A percentile compares a stretch with the other conserved stretches of the same genome.
These are phyloP conservation scores for Nemoura dubitans DNA, from an alignment of 2,888 invertebrate genomes.

Conservation along the genomic window DNA sequence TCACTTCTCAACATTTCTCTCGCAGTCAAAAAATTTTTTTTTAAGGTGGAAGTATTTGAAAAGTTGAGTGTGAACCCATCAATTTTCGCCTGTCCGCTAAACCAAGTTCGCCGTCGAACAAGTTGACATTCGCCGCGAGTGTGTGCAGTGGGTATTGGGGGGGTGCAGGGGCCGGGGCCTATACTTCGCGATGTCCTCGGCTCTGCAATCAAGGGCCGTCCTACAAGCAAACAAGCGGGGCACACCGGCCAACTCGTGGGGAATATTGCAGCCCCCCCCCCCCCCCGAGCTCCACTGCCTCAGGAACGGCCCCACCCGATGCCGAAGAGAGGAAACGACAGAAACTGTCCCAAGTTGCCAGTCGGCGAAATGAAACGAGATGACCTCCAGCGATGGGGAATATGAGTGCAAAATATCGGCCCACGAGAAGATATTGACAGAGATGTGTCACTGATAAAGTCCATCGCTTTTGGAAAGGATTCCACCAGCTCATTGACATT, in stretches of 20 bases:
- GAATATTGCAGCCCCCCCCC: neutral
- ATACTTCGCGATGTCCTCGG: neutral
- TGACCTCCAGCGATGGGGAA: neutral
- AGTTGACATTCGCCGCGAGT: neutral
- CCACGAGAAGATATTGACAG: neutral
- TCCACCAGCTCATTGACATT: neutral
- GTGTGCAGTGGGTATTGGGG: neutral
- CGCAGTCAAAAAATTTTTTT: too few relatives aligned
- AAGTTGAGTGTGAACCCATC: neutral
- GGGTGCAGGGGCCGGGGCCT: neutral
- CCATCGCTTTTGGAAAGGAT: too few relatives aligned
- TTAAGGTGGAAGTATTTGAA: neutral
- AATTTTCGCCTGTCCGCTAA: neutral
- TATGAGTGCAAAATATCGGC: neutral
- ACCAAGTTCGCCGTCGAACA: neutral
- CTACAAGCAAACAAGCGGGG: slow-evolving; percentile 2
- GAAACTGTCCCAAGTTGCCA: neutral
- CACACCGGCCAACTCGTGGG: too few relatives aligned
- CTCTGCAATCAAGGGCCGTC: slow-evolving; percentile 18
- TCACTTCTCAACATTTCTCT: neutral
- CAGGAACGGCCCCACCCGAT: too few relatives aligned
- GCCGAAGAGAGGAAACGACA: neutral
- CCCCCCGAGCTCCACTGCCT: neutral
- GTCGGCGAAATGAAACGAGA: neutral
- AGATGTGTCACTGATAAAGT: neutral